Evolutionary conservation across 2,113 vertebrate species (phyloP).

Genomic region (Heloderma charlesbogerti): DNA sequence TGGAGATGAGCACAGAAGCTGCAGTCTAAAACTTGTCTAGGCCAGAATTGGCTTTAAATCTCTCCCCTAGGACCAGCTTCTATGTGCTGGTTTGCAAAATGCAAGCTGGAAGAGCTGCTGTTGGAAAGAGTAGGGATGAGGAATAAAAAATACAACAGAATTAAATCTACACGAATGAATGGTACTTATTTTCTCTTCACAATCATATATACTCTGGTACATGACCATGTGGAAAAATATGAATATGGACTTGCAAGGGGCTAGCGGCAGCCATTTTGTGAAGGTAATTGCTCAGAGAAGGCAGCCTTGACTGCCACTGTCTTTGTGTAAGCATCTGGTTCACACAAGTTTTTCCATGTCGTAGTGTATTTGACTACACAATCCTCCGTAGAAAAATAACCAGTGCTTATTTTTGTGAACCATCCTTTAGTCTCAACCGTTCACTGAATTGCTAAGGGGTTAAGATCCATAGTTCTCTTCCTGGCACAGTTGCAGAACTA

Average conservation of each 20-base stretch:
- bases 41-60: background rate
- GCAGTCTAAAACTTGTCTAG: background rate
- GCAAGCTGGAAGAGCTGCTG: background rate
- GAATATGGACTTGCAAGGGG: background rate
- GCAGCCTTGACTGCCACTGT: background rate
- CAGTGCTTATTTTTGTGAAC: background rate
- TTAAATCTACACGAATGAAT: background rate
- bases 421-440: background rate
- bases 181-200: background rate
- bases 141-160: background rate
- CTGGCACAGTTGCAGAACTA: background rate
- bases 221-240: background rate
- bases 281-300: background rate
- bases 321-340: background rate
- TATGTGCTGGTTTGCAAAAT: background rate
- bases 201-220: background rate
- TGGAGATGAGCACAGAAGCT: background rate
- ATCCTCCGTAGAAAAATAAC: background rate
- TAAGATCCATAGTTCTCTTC: background rate
- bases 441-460: background rate
- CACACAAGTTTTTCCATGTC: background rate
- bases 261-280: background rate
- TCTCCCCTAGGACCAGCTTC: background rate
- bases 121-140: background rate
- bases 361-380: background rate